Conservation (phyloP, 2,888 invertebrate species). For the Lithophane leautieri region DNA sequence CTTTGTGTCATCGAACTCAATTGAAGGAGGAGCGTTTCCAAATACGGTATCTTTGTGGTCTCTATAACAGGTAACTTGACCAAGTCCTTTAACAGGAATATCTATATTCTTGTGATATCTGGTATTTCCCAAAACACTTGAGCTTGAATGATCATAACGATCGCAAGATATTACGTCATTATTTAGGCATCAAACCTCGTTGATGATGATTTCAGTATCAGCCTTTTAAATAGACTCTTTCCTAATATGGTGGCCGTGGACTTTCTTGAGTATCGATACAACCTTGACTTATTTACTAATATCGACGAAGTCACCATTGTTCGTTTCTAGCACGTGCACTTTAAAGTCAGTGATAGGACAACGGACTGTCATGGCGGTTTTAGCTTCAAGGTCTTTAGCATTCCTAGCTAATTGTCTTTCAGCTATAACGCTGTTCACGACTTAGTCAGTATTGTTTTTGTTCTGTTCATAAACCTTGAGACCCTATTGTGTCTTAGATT, state of each 20-base stretch:
- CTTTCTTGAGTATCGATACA: constrained; percentile 15
- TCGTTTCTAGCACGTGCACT: constrained; percentile 35
- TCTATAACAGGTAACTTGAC: constrained; percentile 3
- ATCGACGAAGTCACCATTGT: constrained; percentile 37
- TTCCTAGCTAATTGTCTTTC: constrained; percentile 53
- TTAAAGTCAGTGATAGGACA: constrained; percentile 41
- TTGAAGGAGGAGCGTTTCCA: constrained; percentile 5
- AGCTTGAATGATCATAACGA: background rate
- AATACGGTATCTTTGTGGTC: background rate
- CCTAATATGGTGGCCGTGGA: background rate
- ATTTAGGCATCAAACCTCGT: background rate
- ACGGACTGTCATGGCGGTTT: constrained; percentile 43
- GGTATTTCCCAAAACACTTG: constrained; percentile 7
- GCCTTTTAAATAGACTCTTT: background rate
- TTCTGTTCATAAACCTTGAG: constrained; percentile 24
- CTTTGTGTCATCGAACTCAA: background rate
- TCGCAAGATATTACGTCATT: background rate
- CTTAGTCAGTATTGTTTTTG: constrained; percentile 24
- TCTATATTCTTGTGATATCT: background rate
- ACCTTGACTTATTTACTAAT: constrained; percentile 50
- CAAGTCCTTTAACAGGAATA: background rate
- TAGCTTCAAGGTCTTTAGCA: constrained; percentile 48
- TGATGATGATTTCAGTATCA: background rate
- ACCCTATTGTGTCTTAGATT: constrained; percentile 28
- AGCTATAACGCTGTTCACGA: constrained; percentile 42